These are phyloP conservation scores for human (Homo sapiens) DNA, from an alignment of 2,113 vertebrate genomes.

Conservation along the genomic window DNA sequence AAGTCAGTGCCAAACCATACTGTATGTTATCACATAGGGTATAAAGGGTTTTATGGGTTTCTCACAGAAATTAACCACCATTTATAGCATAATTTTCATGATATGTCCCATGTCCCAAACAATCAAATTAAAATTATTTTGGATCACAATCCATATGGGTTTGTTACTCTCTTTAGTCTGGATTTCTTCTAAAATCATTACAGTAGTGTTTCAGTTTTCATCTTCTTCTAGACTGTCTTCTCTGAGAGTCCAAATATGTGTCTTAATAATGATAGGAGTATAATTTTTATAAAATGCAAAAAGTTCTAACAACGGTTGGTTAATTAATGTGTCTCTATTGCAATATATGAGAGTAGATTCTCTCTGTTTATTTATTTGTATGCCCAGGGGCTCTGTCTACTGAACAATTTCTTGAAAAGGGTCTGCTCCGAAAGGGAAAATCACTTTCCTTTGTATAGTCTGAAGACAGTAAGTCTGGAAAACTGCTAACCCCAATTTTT, in stretches of 20 bases:
- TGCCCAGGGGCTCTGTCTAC: background rate
- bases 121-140: background rate
- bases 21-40: background rate
- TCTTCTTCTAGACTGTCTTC: background rate
- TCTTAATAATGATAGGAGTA: background rate
- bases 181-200: slow-evolving; percentile 9
- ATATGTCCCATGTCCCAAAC: background rate
- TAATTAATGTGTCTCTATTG: background rate
- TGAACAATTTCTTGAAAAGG: slow-evolving; percentile 18
- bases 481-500: background rate
- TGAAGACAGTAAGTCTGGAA: background rate
- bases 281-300: background rate
- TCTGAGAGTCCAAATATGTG: background rate
- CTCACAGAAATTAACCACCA: background rate
- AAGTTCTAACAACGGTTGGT: background rate
- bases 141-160: background rate
- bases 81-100: background rate
- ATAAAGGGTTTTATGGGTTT: background rate
- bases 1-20: background rate
- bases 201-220: background rate
- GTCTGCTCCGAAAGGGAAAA: background rate
- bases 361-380: background rate
- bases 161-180: background rate
- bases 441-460: background rate
- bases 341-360: background rate